phyloP scores from a whole-genome alignment of 2,113 vertebrate genomes.

The Hyaena hyaena region DNA sequence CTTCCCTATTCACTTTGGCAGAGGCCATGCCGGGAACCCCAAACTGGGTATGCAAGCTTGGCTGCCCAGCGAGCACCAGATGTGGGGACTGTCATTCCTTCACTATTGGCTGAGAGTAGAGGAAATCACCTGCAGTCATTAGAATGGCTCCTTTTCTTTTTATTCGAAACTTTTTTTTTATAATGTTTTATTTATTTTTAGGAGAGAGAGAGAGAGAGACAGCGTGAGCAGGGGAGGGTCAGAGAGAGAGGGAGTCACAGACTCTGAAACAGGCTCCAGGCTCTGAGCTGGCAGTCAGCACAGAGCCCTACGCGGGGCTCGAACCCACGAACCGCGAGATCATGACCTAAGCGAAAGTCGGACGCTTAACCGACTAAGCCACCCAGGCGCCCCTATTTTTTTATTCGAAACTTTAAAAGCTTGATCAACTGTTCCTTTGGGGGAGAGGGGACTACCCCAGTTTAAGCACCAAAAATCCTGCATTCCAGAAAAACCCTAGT shows the following conservation, averaged over 20 bases:
- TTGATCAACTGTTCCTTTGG: too few relatives aligned
- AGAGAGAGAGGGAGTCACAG: too few relatives aligned
- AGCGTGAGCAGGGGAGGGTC: too few relatives aligned
- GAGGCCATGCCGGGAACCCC: not conserved
- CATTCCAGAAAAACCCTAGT: not conserved
- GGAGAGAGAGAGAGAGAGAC: too few relatives aligned
- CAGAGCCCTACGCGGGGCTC: too few relatives aligned
- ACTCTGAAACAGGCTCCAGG: too few relatives aligned
- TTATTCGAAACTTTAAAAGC: not conserved
- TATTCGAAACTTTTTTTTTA: not conserved
- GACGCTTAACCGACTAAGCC: too few relatives aligned
- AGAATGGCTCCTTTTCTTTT: not conserved
- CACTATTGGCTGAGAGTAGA: not conserved
- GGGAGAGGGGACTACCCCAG: not conserved
- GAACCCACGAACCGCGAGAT: too few relatives aligned
- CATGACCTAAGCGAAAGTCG: too few relatives aligned
- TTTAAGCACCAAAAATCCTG: not conserved
- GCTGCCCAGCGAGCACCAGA: not conserved
- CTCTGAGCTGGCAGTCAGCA: too few relatives aligned
- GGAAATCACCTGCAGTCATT: not conserved
- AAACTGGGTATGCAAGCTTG: not conserved
- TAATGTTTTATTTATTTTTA: too few relatives aligned
- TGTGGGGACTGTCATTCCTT: fast-evolving
- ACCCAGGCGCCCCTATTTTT: not conserved
- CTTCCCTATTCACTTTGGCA: not conserved